phyloP scores from a whole-genome alignment of 2,888 invertebrate species.

The Tiphia femorata region DNA sequence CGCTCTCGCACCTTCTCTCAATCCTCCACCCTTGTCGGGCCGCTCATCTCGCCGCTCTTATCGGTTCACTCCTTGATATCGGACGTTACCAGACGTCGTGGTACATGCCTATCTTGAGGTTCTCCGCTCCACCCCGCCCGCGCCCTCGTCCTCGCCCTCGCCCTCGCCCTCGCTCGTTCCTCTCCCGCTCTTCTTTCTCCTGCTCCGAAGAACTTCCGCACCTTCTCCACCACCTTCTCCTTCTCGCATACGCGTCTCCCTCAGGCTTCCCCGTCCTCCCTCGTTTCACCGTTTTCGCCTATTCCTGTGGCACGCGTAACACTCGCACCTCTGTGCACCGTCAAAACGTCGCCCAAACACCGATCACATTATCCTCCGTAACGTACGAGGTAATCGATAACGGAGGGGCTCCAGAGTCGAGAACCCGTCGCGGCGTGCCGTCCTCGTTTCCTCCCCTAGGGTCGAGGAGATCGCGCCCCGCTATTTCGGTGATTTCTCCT shows the following conservation, averaged over 20 bases:
- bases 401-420: background rate
- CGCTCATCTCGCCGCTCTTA: slow-evolving; percentile 38
- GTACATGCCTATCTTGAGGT: background rate
- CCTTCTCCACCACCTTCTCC: too few relatives aligned
- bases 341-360: slow-evolving; percentile 12
- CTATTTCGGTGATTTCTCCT: background rate
- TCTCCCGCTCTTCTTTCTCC: background rate
- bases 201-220: background rate
- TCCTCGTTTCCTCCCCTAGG: too few relatives aligned
- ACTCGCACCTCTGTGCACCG: slow-evolving; percentile 14
- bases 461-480: too few relatives aligned
- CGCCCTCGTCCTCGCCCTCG: too few relatives aligned
- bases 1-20: slow-evolving; percentile 33
- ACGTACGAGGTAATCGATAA: slow-evolving; percentile 5
- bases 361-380: slow-evolving; percentile 32
- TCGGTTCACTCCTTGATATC: slow-evolving; percentile 35
- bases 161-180: too few relatives aligned
- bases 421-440: background rate
- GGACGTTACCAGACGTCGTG: background rate
- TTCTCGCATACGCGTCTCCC: too few relatives aligned
- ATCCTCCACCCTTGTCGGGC: slow-evolving; percentile 30
- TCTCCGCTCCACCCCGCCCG: slow-evolving; percentile 7
- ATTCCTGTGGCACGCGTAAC: too few relatives aligned
- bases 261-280: too few relatives aligned
- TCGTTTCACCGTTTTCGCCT: too few relatives aligned